Percentiles rank a stretch among this genome's conserved stretches.
Conservation (phyloP, 2,888 invertebrate genomes). For the Drosophila neonasuta region DNA sequence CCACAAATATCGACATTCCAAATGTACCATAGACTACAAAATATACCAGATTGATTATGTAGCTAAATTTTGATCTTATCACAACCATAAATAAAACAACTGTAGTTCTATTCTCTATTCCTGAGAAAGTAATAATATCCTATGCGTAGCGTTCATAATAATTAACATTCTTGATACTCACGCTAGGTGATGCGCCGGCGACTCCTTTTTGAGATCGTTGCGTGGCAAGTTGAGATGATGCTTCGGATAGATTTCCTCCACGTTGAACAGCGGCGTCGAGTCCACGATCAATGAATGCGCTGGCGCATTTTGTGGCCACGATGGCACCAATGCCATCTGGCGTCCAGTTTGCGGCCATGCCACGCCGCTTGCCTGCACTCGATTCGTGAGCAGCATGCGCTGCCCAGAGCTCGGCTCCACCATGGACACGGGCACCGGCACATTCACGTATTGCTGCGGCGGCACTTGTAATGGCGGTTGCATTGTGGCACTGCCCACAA, state of each 20-base stretch:
- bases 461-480: slow-evolving; percentile 84
- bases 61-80: too few species aligned
- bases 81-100: too few species aligned
- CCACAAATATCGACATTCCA: too few species aligned
- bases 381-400: slow-evolving; percentile 88
- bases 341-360: slow-evolving; percentile 84
- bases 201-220: slow-evolving; percentile 84
- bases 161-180: slow-evolving; percentile 54
- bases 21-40: too few species aligned
- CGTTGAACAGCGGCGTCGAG: slow-evolving; percentile 88
- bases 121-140: too few species aligned
- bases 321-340: slow-evolving; percentile 92
- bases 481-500: slow-evolving; percentile 84
- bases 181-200: slow-evolving; percentile 83
- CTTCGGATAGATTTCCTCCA: slow-evolving; percentile 83
- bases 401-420: slow-evolving; percentile 92
- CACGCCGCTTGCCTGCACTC: slow-evolving; percentile 82
- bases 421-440: slow-evolving; percentile 91
- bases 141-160: too few species aligned
- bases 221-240: slow-evolving; percentile 85
- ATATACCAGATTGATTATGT: too few species aligned
- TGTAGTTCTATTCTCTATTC: too few species aligned
- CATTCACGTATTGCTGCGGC: slow-evolving; percentile 92
- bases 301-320: slow-evolving; percentile 91
- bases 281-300: slow-evolving; percentile 89